A percentile compares a stretch with the other conserved stretches of the same genome.
phyloP scores from a whole-genome alignment of 2,797 vertebrate species.

The Sebastes vulpes region DNA sequence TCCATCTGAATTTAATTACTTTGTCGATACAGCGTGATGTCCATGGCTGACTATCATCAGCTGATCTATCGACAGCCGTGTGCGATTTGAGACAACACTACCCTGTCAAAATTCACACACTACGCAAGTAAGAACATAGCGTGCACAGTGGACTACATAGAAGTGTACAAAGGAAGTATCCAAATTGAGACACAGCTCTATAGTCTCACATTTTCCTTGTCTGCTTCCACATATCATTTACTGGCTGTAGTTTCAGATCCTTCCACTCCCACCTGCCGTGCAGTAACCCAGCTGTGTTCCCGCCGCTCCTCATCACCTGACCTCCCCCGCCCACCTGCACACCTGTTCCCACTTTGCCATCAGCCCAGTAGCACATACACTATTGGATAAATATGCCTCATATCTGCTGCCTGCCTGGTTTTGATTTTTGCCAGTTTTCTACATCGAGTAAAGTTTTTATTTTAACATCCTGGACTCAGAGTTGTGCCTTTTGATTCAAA shows the following conservation, averaged over 20 bases:
- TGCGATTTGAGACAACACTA: too few species aligned
- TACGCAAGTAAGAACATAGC: too few species aligned
- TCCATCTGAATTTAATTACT: too few species aligned
- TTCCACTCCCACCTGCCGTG: background rate
- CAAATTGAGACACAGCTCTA: too few species aligned
- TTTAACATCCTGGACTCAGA: background rate
- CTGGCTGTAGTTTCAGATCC: background rate
- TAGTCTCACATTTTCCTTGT: background rate
- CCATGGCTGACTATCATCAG: too few species aligned
- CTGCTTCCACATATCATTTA: background rate
- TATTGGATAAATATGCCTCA: background rate
- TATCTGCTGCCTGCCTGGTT: background rate
- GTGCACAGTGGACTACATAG: too few species aligned
- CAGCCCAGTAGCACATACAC: background rate
- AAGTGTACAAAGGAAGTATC: too few species aligned
- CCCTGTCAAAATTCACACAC: too few species aligned
- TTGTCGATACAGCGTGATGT: too few species aligned
- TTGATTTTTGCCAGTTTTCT: background rate
- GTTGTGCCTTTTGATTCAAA: background rate
- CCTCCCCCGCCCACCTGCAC: background rate
- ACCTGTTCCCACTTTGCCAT: background rate
- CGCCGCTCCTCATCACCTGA: background rate
- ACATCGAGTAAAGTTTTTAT: background rate
- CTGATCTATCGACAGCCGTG: too few species aligned
- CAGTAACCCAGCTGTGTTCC: background rate